These are phyloP conservation scores for Neocrepidodera transversa DNA, from an alignment of 2,888 invertebrate genomes.

Conservation along the genomic window DNA sequence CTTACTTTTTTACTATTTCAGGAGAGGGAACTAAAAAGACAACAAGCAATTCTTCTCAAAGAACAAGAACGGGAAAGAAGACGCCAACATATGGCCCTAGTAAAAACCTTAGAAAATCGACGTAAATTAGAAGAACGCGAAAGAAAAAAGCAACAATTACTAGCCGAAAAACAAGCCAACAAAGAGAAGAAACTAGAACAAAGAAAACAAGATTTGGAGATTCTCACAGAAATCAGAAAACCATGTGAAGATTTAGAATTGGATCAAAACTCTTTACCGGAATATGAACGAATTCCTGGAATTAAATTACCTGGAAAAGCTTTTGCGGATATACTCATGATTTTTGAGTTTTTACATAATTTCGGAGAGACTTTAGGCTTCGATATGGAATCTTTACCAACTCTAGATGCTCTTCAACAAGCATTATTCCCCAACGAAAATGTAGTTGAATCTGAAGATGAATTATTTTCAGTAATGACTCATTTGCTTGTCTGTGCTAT, in stretches of 20 bases:
- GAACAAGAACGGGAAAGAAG: conserved; percentile 83
- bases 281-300: conserved; percentile 74
- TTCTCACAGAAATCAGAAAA: conserved; percentile 76
- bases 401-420: conserved; percentile 84
- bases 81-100: conserved; percentile 88
- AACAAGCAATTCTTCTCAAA: conserved; percentile 86
- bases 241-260: conserved; percentile 92
- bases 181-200: conserved; percentile 86
- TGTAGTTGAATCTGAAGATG: conserved; percentile 82
- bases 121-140: conserved; percentile 88
- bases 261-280: conserved; percentile 76
- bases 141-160: conserved; percentile 74
- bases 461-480: conserved; percentile 85
- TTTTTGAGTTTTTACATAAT: conserved; percentile 96
- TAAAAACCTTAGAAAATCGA: conserved; percentile 85
- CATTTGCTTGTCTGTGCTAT: conserved; percentile 91
- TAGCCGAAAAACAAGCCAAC: conserved; percentile 83
- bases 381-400: conserved; percentile 87
- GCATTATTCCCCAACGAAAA: conserved; percentile 77
- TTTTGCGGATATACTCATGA: conserved; percentile 91
- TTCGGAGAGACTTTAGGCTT: conserved; percentile 95
- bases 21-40: conserved; percentile 91
- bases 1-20: too few species aligned
- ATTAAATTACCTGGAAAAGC: conserved; percentile 80
- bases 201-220: conserved; percentile 70